Conservation (phyloP, 2,113 vertebrate species). For the Lucifuga dentata region DNA sequence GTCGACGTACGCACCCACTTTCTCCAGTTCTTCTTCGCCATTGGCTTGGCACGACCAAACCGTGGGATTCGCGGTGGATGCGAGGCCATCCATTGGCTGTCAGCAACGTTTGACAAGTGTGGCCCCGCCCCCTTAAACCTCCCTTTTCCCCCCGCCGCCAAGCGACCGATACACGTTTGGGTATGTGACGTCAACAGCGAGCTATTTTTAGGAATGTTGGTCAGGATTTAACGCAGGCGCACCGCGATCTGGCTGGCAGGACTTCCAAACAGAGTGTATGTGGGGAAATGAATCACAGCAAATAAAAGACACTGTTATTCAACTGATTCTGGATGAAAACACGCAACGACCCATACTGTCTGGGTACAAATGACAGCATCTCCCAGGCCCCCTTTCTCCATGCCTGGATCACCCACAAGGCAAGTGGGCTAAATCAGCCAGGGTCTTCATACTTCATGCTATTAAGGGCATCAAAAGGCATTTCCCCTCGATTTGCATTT, state of each 20-base stretch:
- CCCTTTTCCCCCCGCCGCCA: conserved; percentile 26
- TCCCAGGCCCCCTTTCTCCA: background rate
- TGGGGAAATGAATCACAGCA: conserved; percentile 27
- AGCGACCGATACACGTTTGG: conserved; percentile 76
- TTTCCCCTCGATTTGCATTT: conserved; percentile 35
- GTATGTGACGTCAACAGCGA: conserved; percentile 65
- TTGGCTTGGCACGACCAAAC: conserved; percentile 56
- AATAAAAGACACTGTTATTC: conserved; percentile 17
- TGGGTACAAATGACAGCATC: background rate
- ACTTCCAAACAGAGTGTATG: conserved; percentile 54
- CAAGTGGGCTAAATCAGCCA: conserved; percentile 6
- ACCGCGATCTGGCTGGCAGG: conserved; percentile 54
- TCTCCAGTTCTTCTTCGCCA: conserved; percentile 24
- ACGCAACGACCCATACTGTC: background rate
- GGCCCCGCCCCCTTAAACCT: conserved; percentile 9
- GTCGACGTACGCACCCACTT: conserved; percentile 52
- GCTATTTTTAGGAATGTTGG: conserved; percentile 82
- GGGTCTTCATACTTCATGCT: background rate
- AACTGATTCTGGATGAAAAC: conserved; percentile 21
- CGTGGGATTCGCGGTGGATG: conserved; percentile 61
- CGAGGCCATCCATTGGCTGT: conserved; percentile 58
- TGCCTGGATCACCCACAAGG: conserved; percentile 25
- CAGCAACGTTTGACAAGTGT: conserved; percentile 39
- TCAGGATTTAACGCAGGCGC: conserved; percentile 75
- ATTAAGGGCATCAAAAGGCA: conserved; percentile 11